A percentile compares a stretch with the other conserved stretches of the same genome.
Conservation (phyloP, 1,140 invertebrate species). For the Diplogasteroides magnus region DNA sequence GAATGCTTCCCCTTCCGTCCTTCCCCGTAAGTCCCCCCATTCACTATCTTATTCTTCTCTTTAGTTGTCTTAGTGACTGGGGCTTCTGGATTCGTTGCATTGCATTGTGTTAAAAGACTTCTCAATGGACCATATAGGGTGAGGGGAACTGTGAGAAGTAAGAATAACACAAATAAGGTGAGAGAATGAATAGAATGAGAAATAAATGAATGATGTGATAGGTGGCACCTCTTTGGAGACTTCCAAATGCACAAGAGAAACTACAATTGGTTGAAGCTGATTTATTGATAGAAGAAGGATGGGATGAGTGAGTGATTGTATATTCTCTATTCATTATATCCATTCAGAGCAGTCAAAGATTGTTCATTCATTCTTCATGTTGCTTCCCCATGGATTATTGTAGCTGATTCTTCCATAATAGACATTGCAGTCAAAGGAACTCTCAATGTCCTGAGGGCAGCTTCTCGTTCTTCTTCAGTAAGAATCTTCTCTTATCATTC, state of each 20-base stretch:
- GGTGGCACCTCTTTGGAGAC: conserved; percentile 12
- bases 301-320: conserved; percentile 52
- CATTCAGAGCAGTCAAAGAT: conserved; percentile 61
- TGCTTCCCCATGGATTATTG: conserved; percentile 62
- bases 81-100: conserved; percentile 62
- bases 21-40: background rate
- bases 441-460: conserved; percentile 22
- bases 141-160: conserved; percentile 60
- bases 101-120: conserved; percentile 62
- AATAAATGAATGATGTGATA: too few species aligned
- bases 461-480: background rate
- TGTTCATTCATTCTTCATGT: conserved; percentile 62
- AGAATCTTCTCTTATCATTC: background rate
- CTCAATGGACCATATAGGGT: conserved; percentile 61
- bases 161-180: conserved; percentile 58
- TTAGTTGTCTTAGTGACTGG: conserved; percentile 63
- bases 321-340: background rate
- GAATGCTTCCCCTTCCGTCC: background rate
- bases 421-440: conserved; percentile 63
- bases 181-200: background rate
- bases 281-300: conserved; percentile 45
- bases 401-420: conserved; percentile 58
- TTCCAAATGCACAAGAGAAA: conserved; percentile 42
- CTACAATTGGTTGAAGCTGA: conserved; percentile 61
- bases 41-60: conserved; percentile 9